Evolutionary conservation across 2,797 vertebrate species (phyloP).

Genomic region (Manis crassicaudata): DNA sequence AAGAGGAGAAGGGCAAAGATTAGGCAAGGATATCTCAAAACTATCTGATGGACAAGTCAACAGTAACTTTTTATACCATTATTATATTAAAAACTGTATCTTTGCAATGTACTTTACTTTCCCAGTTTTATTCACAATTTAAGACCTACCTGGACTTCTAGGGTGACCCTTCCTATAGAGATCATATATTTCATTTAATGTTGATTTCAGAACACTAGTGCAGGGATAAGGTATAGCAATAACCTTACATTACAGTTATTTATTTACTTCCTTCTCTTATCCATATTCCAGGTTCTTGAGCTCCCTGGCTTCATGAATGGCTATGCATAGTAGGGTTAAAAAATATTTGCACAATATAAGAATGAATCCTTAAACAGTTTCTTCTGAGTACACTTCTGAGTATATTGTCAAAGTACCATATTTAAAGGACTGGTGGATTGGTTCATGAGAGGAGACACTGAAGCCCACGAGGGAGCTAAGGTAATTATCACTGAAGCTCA

Average conservation of each 20-base stretch:
- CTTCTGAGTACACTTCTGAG: not conserved
- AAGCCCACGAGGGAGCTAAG: not conserved
- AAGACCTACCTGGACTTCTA: not conserved
- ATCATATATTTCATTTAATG: not conserved
- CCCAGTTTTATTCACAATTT: not conserved
- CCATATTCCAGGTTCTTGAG: not conserved
- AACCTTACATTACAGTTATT: not conserved
- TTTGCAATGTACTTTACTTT: not conserved
- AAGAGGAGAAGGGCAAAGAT: not conserved
- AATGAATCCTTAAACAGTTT: not conserved
- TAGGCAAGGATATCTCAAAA: not conserved
- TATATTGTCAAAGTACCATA: not conserved
- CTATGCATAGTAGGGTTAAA: rapidly evolving
- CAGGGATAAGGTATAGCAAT: not conserved
- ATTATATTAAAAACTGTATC: not conserved
- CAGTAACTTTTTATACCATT: not conserved
- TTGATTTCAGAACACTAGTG: not conserved
- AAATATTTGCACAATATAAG: not conserved
- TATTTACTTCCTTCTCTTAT: not conserved
- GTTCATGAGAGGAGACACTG: not conserved
- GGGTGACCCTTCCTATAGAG: not conserved
- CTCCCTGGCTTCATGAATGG: not conserved
- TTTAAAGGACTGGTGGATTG: not conserved
- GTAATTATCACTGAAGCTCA: not conserved
- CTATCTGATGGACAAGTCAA: not conserved